Percentiles rank a stretch among this genome's conserved stretches.
Evolutionary conservation across 2,888 invertebrate species (phyloP).

Genomic region (Stramonita haemastoma): DNA sequence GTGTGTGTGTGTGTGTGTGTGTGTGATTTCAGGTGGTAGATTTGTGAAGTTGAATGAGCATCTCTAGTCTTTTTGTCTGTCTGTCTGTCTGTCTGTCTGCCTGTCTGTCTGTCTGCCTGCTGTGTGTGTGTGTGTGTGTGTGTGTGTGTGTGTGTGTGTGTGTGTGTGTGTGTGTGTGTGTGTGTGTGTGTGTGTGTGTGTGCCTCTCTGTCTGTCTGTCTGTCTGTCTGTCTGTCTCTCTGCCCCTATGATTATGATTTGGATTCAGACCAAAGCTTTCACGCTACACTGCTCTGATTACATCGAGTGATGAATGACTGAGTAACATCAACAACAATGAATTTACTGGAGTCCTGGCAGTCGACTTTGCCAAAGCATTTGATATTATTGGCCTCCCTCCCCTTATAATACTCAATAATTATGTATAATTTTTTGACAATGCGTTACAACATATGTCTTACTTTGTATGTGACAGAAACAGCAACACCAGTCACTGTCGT

Average conservation of each 20-base stretch:
- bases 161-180: no score
- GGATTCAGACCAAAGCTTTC: background rate
- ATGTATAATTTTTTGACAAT: no score
- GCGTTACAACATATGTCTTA: no score
- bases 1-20: slow-evolving; percentile 5
- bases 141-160: background rate
- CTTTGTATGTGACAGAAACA: no score
- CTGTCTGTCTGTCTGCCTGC: background rate
- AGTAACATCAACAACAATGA: no score
- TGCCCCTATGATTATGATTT: background rate
- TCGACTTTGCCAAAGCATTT: background rate
- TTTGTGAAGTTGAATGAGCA: background rate
- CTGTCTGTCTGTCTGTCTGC: background rate
- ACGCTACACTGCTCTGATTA: background rate
- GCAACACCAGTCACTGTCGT: no score
- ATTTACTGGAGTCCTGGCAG: background rate
- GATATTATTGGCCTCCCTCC: background rate
- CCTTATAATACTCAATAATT: background rate
- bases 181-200: no score
- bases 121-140: background rate
- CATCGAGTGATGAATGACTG: no score
- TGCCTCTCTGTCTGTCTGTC: background rate
- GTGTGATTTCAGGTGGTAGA: background rate
- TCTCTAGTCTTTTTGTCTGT: background rate
- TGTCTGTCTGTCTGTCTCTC: background rate